Evolutionary conservation across 1,140 invertebrate species (phyloP), one percentile per base, ranked within the genome.

Genomic region (Mizuhopecten yessoensis): DNA sequence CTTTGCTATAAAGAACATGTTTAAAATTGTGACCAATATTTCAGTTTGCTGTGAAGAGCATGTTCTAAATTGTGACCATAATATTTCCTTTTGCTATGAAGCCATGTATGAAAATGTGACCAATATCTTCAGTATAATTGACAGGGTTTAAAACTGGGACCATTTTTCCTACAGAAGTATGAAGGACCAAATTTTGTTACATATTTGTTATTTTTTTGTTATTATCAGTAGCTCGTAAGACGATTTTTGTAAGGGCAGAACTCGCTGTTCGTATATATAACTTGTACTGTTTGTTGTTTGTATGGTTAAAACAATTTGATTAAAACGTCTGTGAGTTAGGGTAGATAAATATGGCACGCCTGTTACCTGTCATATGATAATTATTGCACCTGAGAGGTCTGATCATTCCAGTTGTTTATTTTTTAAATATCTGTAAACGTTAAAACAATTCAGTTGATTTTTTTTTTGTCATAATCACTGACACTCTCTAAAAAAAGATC

Each of bases 161-260:
- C 45, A 57, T 57, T 2, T 75, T 75, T 75, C 57, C 11, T 75
- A 75, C n/a, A 29, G 23, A 17, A n/a, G n/a, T 29, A 75, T 29
- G n/a, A n/a, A n/a, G 57, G 57, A 75, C 57, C 57, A 75, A 75
- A 29, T n/a, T 75, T 75, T 75, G 57, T 75, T 75, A 75, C 57
- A 29, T 9, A 75, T 75, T 75, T 75, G 57, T 75, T 75, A 29
- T 29, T 75, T 17, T 29, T 75, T 75, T 75, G 57, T 75, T 75
- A 75, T 75, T 75, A 75, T 1, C 57, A 29, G 57, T 29, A 75
- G 57, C 29, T 75, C 5, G 9, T 5, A 29, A 75, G 29, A 75
- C n/a, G 42, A 20, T 7, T 45, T 39, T 45, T 75, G 23, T 75
- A 29, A 75, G 5, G 57, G n/a, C 57, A 75, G 57, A 29, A n/a